Conservation (phyloP, 64 coral and sea anemone genomes). For the Catalaphyllia jardinei region DNA sequence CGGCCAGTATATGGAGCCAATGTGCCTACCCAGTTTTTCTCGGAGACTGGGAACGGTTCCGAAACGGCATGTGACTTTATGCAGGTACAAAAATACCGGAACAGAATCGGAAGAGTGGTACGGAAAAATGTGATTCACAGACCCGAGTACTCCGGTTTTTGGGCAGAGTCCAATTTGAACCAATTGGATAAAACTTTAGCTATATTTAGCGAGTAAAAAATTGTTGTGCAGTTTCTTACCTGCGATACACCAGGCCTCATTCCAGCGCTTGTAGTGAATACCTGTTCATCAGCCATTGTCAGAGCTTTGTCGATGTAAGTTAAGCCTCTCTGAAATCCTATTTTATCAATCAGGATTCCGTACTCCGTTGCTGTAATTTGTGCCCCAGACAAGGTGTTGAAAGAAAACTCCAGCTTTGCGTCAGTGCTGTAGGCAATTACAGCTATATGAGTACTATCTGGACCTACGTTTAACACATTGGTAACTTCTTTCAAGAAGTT, state of each 20-base stretch:
- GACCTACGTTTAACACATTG: constrained; percentile 16
- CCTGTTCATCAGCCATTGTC: constrained; percentile 33
- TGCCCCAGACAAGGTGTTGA: constrained; percentile 12
- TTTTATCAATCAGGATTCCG: not conserved
- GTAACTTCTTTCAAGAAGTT: constrained; percentile 42
- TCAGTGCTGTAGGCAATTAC: constrained; percentile 41
- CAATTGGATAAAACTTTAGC: too few relatives aligned
- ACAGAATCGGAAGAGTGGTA: too few relatives aligned
- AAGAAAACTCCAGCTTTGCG: constrained; percentile 24
- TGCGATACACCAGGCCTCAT: constrained; percentile 54
- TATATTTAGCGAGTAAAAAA: too few relatives aligned
- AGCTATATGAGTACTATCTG: constrained; percentile 41
- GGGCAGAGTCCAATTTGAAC: too few relatives aligned
- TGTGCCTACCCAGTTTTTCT: too few relatives aligned
- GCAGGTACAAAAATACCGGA: too few relatives aligned
- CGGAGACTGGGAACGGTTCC: too few relatives aligned
- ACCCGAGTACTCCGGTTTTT: too few relatives aligned
- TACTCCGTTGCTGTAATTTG: not conserved
- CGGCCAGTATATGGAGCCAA: too few relatives aligned
- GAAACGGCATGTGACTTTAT: too few relatives aligned
- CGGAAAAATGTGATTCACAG: too few relatives aligned
- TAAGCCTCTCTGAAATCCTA: constrained; percentile 62
- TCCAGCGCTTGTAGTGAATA: constrained; percentile 44
- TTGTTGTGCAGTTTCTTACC: constrained; percentile 6
- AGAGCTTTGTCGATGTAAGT: constrained; percentile 85